Percentiles rank a stretch among this genome's conserved stretches.
These are phyloP conservation scores for Mirza zaza DNA, from an alignment of 2,113 vertebrate species.

Conservation along the genomic window DNA sequence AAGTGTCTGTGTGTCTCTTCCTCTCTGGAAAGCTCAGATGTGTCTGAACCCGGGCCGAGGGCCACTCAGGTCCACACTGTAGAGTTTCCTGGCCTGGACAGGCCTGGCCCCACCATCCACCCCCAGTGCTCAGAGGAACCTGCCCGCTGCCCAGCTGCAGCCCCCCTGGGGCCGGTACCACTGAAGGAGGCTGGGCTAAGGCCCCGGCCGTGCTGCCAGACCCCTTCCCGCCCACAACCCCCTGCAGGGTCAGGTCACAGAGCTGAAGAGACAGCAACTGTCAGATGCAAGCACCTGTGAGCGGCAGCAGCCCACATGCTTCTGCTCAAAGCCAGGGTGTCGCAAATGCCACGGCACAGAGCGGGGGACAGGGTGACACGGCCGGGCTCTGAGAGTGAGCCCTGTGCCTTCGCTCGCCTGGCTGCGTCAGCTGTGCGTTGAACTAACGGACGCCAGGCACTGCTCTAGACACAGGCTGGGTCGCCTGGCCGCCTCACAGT, in stretches of 20 bases:
- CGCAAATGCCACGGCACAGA: fast-evolving
- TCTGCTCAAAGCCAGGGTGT: not conserved
- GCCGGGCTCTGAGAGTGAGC: not conserved
- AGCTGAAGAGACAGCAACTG: too few species aligned
- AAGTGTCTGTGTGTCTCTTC: not conserved
- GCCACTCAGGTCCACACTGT: not conserved
- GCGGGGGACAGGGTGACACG: fast-evolving
- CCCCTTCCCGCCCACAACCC: not conserved
- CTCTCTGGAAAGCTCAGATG: not conserved
- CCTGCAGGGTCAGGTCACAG: not conserved
- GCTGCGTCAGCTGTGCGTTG: fast-evolving
- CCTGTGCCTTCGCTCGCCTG: not conserved
- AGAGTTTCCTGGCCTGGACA: not conserved
- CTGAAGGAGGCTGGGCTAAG: fast-evolving
- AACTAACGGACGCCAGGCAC: fast-evolving
- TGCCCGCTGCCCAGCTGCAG: not conserved
- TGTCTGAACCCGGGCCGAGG: not conserved
- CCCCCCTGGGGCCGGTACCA: not conserved
- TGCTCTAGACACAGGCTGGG: not conserved
- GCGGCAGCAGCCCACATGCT: fast-evolving
- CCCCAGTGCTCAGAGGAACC: not conserved
- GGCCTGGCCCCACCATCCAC: not conserved
- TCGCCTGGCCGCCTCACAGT: not conserved
- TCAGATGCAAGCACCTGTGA: not conserved
- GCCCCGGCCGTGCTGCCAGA: not conserved